Base-by-base conservation (phyloP, 2,113 vertebrate species). In the Malurus alboscapulatus region DNA sequence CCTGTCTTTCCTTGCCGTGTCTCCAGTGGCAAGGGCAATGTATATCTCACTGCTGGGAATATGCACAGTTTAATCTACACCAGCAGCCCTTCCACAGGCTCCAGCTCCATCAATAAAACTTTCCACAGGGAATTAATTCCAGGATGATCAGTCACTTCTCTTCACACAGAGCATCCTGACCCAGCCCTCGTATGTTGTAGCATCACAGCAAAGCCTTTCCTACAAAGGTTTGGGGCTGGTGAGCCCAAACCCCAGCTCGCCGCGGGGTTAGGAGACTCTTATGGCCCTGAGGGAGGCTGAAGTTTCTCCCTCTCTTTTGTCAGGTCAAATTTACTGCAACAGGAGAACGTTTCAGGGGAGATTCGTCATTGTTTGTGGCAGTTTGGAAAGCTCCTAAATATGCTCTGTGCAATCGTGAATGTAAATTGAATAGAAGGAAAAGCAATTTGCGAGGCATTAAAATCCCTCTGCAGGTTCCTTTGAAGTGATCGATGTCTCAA, bases 401-500 rank as follows among this genome's bases (percentile, higher is more conserved):
- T 85, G 94, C 95, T 96, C 75, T 21, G 67, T 94, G 96, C 96
- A 97, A 96, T 96, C 81, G 90, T 14, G 79, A 87, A 97, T 96
- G 96, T 94, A 97, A 97, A 97, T 97, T 96, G 97, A 96, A 96
- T 94, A 95, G 96, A 96, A 95, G 96, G 91, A 96, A 96, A 97
- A 97, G 97, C 97, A 97, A 97, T 97, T 97, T 97, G 96, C 25
- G 71, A 96, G 91, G 93, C 96, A 96, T 97, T 97, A 96, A 96
- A 97, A 95, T 92, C 94, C 94, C 96, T 97, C 92, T 91, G 92
- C 91, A 95, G 96, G 96, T 97, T 96, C 80, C 95, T 95, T 91
- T 88, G 92, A 91, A 96, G 92, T 96, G 96, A 97, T 97, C 95
- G 89, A 97, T 96, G 97, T 74, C 94, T 96, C 44, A 94, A 96